Evolutionary conservation across 1,140 invertebrate genomes (phyloP), one percentile per base, ranked within the genome.

Genomic region (Alviniconcha marisindica): DNA sequence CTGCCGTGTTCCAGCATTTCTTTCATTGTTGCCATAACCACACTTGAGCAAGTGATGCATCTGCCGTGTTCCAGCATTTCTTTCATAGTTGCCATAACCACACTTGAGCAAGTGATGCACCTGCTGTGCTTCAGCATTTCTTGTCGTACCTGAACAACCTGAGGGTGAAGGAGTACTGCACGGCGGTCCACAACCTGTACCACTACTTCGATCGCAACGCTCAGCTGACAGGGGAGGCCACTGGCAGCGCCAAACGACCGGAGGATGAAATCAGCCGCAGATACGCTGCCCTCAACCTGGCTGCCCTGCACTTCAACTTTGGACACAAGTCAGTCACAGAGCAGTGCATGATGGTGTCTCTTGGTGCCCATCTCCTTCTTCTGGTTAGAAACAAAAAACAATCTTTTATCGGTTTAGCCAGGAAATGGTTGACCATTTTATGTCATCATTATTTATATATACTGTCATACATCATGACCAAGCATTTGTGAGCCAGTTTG

Each of bases 111-210:
- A n/a, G n/a, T n/a, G n/a, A n/a, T n/a, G n/a, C n/a, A n/a, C n/a
- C n/a, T n/a, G 14, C 2, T 51, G 18, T 78, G 48, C 60, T 44
- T 86, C 93, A 97, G 95, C 97, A 98, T 94, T 98, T 97, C 91
- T 93, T 99, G 42, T 97, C 96, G 89, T 99, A 97, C 91, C 93
- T 98, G 87, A 98, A 98, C 92, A 97, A 96, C 89, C 92, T 98
- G 60, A 94, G 97, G 42, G 95, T 97, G 4, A 96, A 96, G 89
- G 97, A 98, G 92, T 97, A 97, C 91, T 96, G 96, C 90, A 97
- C 96, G 2, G 96, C 97, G 0, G 91, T 97, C 81, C 95, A 97
- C 87, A 96, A 96, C 86, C 93, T 98, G 0, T 96, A 97, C 93
- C 96, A 97, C 88, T 97, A 96, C 90, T 97, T 97, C 90, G 97